Evolutionary conservation across 2,797 vertebrate genomes (phyloP).

Genomic region (Sebastiscus tertius): DNA sequence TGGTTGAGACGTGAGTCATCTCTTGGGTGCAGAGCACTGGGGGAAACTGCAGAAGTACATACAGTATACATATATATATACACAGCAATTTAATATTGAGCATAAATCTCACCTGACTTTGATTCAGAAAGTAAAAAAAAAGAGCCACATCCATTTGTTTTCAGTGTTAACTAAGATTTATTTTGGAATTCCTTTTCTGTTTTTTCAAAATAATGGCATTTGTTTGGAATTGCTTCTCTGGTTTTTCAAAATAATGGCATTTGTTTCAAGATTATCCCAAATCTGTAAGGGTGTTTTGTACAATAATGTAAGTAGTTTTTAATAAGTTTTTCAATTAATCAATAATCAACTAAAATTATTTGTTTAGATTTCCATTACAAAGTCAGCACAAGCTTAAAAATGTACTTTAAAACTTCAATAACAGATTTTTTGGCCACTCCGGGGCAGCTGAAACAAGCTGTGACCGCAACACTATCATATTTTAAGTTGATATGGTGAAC

Average conservation of each 20-base stretch:
- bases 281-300: too few relatives aligned
- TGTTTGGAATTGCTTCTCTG: not conserved
- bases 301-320: not conserved
- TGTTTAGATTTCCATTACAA: not conserved
- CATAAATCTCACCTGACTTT: not conserved
- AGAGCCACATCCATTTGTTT: not conserved
- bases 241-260: not conserved
- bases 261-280: not conserved
- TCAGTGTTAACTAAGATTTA: not conserved
- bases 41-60: not conserved
- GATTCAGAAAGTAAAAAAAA: not conserved
- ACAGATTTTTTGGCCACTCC: not conserved
- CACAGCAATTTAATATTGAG: not conserved
- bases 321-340: not conserved
- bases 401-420: not conserved
- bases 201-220: not conserved
- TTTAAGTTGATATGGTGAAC: not conserved
- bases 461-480: not conserved
- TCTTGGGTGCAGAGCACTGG: not conserved
- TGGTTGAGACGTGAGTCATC: conserved; percentile 6
- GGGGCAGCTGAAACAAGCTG: not conserved
- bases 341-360: not conserved
- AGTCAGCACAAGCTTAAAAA: not conserved
- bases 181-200: not conserved
- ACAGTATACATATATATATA: not conserved